Conservation (phyloP, 2,888 invertebrate species). For the Drosophila rellima region DNA sequence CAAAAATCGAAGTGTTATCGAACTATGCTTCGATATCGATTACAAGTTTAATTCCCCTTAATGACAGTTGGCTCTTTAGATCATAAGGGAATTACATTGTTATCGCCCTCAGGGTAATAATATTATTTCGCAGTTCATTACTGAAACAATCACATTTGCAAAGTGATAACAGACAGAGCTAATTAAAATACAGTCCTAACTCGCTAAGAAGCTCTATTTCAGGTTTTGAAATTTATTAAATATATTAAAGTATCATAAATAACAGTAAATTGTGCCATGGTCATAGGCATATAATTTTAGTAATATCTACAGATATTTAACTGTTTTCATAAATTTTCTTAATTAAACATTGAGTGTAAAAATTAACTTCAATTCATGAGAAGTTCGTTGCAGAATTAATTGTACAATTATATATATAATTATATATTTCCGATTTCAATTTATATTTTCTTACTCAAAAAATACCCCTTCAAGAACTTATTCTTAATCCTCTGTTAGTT, state of each 20-base stretch:
- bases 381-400: neutral
- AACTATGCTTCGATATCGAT: slow-evolving; percentile 7
- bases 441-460: neutral
- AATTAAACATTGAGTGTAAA: too few species aligned
- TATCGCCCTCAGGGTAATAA: slow-evolving; percentile 2
- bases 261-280: too few species aligned
- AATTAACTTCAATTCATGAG: neutral
- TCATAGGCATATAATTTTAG: too few species aligned
- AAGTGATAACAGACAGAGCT: slow-evolving; percentile 12
- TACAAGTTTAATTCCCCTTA: neutral
- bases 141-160: neutral
- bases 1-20: slow-evolving; percentile 5
- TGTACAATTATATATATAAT: too few species aligned
- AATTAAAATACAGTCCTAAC: slow-evolving; percentile 5
- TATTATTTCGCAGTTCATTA: slow-evolving; percentile 8
- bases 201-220: neutral
- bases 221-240: too few species aligned
- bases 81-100: neutral
- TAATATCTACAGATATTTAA: too few species aligned
- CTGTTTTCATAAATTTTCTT: too few species aligned
- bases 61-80: slow-evolving; percentile 11
- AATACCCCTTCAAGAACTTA: neutral
- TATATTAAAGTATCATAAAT: too few species aligned
- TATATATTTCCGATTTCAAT: neutral
- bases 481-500: neutral